Evolutionary conservation across 2,797 vertebrate genomes (phyloP).

Genomic region (Acanthis flammea): DNA sequence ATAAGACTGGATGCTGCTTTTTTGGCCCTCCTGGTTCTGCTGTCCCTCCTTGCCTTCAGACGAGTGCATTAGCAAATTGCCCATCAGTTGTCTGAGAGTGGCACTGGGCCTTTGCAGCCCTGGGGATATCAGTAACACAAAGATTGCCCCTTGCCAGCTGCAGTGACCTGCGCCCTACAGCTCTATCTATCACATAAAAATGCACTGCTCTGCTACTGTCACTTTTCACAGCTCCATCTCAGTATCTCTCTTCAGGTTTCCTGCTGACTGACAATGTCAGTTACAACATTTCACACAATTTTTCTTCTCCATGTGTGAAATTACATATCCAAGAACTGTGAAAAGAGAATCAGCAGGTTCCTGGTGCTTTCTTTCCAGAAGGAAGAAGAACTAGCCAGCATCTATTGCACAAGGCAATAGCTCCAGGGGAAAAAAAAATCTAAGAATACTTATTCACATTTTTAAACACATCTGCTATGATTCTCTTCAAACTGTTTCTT

Average conservation of each 20-base stretch:
- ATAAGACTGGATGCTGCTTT: not conserved
- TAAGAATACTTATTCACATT: not conserved
- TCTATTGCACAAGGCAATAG: not conserved
- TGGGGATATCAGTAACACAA: conserved; percentile 84
- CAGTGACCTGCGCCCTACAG: conserved; percentile 71
- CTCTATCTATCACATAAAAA: conserved; percentile 65
- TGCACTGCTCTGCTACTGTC: not conserved
- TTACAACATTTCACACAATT: conserved; percentile 56
- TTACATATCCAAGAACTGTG: conserved; percentile 29
- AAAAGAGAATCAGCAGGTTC: conserved; percentile 50
- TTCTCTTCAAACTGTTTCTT: not conserved
- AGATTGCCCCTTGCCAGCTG: conserved; percentile 73
- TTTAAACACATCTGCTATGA: not conserved
- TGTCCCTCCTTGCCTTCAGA: not conserved
- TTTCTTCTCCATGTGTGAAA: conserved; percentile 60
- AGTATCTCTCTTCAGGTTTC: conserved; percentile 59
- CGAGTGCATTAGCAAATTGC: conserved; percentile 42
- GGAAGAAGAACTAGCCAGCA: not conserved
- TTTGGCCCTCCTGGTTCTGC: not conserved
- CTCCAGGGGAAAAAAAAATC: not conserved
- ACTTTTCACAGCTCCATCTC: conserved; percentile 66
- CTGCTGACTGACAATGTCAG: conserved; percentile 55
- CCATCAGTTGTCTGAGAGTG: not conserved
- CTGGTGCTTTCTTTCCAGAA: not conserved
- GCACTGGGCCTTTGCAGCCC: conserved; percentile 74